Evolutionary conservation across 2,113 vertebrate species (phyloP), one percentile per base, ranked within the genome.

Genomic region (Strix uralensis): DNA sequence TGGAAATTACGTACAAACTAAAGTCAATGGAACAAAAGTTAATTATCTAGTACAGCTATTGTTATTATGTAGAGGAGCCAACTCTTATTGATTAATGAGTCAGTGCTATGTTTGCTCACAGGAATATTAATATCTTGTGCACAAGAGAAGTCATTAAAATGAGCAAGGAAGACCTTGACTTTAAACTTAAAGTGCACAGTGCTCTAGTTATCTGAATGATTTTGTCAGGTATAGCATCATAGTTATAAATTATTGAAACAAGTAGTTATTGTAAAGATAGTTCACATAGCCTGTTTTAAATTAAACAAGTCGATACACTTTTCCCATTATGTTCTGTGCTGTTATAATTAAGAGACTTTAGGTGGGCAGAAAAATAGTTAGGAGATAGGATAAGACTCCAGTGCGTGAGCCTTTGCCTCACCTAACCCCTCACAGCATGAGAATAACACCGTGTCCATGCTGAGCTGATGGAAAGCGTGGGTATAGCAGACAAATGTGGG

Each of bases 11-110:
- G 83, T 97, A 97, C 98, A 98, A 98, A 97, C 95, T 90, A 81
- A 95, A 98, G 97, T 98, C 97, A 97, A 98, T 97, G 98, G 96
- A 98, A 98, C 92, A 97, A 93, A 98, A 98, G 98, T 98, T 98
- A 98, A 99, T 99, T 98, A 98, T 96, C 97, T 96, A 61, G 84
- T 91, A 94, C 0, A 0, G 95, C 95, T 96, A 96, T 96, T 96
- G 96, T 96, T 97, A 97, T 96, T 96, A 97, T 96, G 75, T 95
- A 94, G 97, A 98, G 96, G 97, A 98, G 97, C 98, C 97, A 97
- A 98, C 97, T 98, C 97, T 96, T 98, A 98, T 99, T 98, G 98
- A 99, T 99, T 98, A 99, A 98, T 98, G 98, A 98, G 98, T 97
- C 97, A 89, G 97, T 97, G 98, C 95, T 97, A 83, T 98, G 98